Evolutionary conservation across 2,888 invertebrate species (phyloP), one percentile per base, ranked within the genome.

Genomic region (Ceriagrion tenellum): DNA sequence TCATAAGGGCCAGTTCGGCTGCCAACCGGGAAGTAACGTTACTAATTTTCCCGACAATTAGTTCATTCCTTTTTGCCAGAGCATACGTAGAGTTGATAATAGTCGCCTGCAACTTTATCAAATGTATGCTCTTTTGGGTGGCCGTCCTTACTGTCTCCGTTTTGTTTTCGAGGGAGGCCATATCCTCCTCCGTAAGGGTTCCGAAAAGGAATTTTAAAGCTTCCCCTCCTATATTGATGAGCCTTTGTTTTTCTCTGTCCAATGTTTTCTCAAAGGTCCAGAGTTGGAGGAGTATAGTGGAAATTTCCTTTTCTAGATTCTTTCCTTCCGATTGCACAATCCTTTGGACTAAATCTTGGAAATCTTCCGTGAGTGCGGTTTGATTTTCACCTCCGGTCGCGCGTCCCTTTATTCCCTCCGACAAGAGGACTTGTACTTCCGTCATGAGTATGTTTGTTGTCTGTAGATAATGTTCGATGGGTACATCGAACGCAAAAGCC

Each of bases 41-140:
- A 23, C 69, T 69, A 26, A 69, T 26, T 26, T 69, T 69, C 10
- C 26, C 69, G 26, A 69, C 69, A 26, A 69, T 69, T 26, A 69
- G 69, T 23, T 69, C 69, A 12, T 26, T 69, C n/a, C 69, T 69
- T 26, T 26, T 23, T 3, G 69, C 69, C 26, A 69, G 69, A 23
- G 69, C 23, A 20, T 69, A 69, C 69, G 69, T 69, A 1, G 69
- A 69, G 26, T 69, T 69, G 23, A 69, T 69, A 26, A 69, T 26
- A 69, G 69, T 69, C 69, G 69, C 69, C 69, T 69, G 69, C 69
- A 69, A 69, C 69, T 69, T 69, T 69, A 69, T 26, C 26, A 69
- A 23, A 26, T 69, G 69, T n/a, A 69, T 20, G 26, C 26, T 69
- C 26, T 69, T 23, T n/a, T 69, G 69, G 69, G 12, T 69, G 23